phyloP scores from a whole-genome alignment of 2,797 vertebrate species.

The Hybognathus amarus region DNA sequence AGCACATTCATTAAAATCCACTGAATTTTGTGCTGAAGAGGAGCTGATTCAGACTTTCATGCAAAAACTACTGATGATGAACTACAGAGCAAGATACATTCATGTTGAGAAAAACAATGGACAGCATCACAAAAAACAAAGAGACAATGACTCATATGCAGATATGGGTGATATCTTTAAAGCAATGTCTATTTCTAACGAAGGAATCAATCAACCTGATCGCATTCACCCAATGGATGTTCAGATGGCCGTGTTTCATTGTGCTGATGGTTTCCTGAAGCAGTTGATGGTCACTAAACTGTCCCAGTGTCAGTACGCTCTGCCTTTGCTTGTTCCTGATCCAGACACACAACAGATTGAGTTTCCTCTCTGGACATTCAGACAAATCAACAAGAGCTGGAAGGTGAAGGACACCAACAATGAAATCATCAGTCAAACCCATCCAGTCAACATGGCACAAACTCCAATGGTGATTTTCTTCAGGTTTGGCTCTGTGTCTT shows the following conservation, averaged over 20 bases:
- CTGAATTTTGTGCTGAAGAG: neutral
- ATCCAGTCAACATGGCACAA: neutral
- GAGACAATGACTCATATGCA: neutral
- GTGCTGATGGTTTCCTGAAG: conserved; percentile 74
- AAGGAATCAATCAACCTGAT: neutral
- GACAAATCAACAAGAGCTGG: neutral
- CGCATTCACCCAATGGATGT: neutral
- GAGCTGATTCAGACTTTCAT: conserved; percentile 6
- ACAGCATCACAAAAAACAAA: conserved; percentile 62
- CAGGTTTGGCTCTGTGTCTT: neutral
- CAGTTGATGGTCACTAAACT: conserved; percentile 73
- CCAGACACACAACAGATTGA: neutral
- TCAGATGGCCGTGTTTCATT: conserved; percentile 31
- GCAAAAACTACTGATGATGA: conserved; percentile 23
- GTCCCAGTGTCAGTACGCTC: neutral
- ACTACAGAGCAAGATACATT: conserved; percentile 35
- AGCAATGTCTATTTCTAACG: neutral
- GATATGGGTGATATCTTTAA: neutral
- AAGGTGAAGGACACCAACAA: neutral
- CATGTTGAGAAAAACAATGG: conserved; percentile 46
- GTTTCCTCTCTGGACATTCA: conserved; percentile 3
- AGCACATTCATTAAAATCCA: neutral
- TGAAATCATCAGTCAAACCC: neutral
- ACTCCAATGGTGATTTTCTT: neutral
- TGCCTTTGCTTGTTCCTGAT: neutral